Base-by-base conservation (phyloP, 2,113 vertebrate genomes). In the Paramormyrops kingsleyae region DNA sequence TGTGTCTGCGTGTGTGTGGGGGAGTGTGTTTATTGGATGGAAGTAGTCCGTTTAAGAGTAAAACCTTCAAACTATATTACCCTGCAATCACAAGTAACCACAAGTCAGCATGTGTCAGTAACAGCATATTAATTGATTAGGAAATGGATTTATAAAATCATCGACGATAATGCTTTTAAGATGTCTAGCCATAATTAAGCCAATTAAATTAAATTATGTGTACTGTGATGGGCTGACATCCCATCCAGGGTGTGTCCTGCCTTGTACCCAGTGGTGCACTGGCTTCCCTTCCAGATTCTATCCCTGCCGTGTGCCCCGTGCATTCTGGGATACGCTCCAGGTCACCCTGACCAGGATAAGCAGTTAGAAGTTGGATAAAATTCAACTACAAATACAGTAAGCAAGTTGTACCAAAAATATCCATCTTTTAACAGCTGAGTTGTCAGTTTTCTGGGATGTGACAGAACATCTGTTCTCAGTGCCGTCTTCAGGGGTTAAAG, bases 391-490 rank as follows among this genome's bases (percentile, higher is more conserved):
- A 19, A 42, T 19, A 80, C 13, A 80, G 15, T 80, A 19, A 80
- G 35, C 74, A 35, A 7, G 17, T 31, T 42, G 74, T 39, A 39
- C 15, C 74, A 42, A 17, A 80, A 35, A 80, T 80, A 80, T 42
- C 35, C 15, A 80, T 80, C 13, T 80, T 42, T 6, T 19, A 42
- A 77, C 74, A 77, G 13, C 17, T 19, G 35, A 77, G 70, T 74
- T 74, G 66, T 74, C 66, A 13, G 10, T 74, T 27, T 74, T 12
- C n/a, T 27, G 66, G 44, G 24, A 31, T 47, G 4, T 47, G 42
- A n/a, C 6, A n/a, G 42, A 88, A 62, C 89, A 88, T 90, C 89
- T 90, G 88, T 90, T 91, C 87, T 87, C 83, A 83, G 66, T n/a
- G 35, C 80, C 66, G 47, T 87, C 35, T 42, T 46, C 8, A 89